Evolutionary conservation across 1,140 invertebrate species (phyloP).

Genomic region (Parasteatoda tepidariorum): DNA sequence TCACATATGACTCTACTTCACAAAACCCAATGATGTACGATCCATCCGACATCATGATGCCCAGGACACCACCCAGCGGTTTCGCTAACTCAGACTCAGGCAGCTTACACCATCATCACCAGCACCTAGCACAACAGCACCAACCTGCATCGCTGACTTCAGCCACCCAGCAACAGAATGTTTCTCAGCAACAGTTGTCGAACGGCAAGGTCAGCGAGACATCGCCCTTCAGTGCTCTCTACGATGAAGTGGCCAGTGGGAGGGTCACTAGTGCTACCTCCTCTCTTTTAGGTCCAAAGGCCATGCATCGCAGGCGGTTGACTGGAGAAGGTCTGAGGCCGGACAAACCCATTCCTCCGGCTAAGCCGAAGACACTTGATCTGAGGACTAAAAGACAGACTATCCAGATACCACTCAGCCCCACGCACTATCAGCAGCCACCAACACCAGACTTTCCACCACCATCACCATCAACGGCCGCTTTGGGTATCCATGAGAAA

Average conservation of each 20-base stretch:
- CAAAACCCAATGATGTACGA: constrained; percentile 57
- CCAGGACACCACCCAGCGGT: constrained; percentile 41
- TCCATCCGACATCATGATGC: constrained; percentile 51
- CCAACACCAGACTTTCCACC: constrained; percentile 95
- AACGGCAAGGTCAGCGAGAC: constrained; percentile 32
- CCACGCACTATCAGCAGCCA: constrained; percentile 89
- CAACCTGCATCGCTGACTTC: neutral
- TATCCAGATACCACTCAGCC: constrained; percentile 75
- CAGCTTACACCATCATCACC: constrained; percentile 13
- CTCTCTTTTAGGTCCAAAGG: constrained; percentile 29
- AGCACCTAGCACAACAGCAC: neutral
- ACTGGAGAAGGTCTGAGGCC: constrained; percentile 33
- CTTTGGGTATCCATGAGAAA: constrained; percentile 88
- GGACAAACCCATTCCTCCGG: constrained; percentile 39
- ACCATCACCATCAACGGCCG: constrained; percentile 89
- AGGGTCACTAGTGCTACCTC: constrained; percentile 10
- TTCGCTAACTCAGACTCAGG: constrained; percentile 21
- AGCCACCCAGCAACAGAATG: neutral
- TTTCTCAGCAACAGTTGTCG: constrained; percentile 11
- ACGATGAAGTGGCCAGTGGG: constrained; percentile 57
- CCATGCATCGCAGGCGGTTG: constrained; percentile 56
- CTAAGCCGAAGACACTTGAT: constrained; percentile 59
- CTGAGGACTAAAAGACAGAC: constrained; percentile 61
- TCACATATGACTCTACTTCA: constrained; percentile 68
- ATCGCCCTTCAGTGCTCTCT: constrained; percentile 53